phyloP scores from a whole-genome alignment of 2,888 invertebrate species.

The Gandaritis pyraliata region DNA sequence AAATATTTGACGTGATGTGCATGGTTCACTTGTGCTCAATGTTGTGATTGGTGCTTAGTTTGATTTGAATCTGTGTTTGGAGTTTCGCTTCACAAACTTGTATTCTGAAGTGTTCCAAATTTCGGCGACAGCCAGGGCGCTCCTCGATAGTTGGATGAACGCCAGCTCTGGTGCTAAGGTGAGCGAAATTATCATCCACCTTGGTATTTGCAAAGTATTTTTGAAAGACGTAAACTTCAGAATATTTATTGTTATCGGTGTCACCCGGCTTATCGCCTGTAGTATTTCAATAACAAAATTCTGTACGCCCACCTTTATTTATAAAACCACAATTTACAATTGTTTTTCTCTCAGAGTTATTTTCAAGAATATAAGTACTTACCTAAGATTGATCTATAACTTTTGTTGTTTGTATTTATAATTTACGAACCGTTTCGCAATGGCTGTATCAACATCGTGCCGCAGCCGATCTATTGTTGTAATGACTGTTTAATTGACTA shows the following conservation, averaged over 20 bases:
- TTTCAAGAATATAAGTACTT: slow-evolving; percentile 9
- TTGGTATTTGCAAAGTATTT: slow-evolving; percentile 51
- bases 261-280: slow-evolving; percentile 62
- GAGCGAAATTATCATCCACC: slow-evolving; percentile 61
- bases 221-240: slow-evolving; percentile 45
- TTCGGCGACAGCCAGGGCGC: slow-evolving; percentile 78
- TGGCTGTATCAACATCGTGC: slow-evolving; percentile 35
- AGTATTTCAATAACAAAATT: slow-evolving; percentile 50
- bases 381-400: slow-evolving; percentile 14
- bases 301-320: slow-evolving; percentile 15
- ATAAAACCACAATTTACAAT: slow-evolving; percentile 15
- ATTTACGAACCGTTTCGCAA: slow-evolving; percentile 27
- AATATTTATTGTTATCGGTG: slow-evolving; percentile 57
- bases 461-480: slow-evolving; percentile 41
- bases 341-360: slow-evolving; percentile 7
- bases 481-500: slow-evolving; percentile 43
- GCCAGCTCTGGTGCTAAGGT: slow-evolving; percentile 81
- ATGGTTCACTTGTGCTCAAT: slow-evolving; percentile 65
- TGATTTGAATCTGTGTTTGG: slow-evolving; percentile 59
- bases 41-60: slow-evolving; percentile 69
- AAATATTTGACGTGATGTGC: slow-evolving; percentile 78
- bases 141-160: slow-evolving; percentile 79
- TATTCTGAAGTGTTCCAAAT: slow-evolving; percentile 65
- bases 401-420: slow-evolving; percentile 15
- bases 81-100: slow-evolving; percentile 43